phyloP scores from a whole-genome alignment of 2,888 invertebrate genomes.

The Chalcis sispes region DNA sequence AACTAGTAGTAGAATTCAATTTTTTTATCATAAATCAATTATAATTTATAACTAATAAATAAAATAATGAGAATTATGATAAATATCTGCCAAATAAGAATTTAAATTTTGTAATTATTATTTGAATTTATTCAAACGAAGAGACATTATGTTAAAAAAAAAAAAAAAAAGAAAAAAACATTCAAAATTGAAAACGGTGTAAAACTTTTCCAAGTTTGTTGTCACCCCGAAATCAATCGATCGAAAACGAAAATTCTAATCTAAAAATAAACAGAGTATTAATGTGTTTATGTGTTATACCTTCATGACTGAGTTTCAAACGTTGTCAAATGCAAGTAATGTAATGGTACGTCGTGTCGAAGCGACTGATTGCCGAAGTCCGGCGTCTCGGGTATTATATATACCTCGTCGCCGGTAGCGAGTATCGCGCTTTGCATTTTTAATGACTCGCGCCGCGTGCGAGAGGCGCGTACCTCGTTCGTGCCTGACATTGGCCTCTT shows the following conservation, averaged over 20 bases:
- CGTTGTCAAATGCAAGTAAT: constrained; percentile 55
- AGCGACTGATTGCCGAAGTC: constrained; percentile 71
- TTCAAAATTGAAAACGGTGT: too few species aligned
- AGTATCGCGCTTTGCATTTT: constrained; percentile 38
- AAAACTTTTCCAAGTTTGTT: too few species aligned
- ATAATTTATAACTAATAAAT: too few species aligned
- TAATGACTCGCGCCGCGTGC: constrained; percentile 22
- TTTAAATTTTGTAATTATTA: too few species aligned
- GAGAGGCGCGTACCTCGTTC: background rate
- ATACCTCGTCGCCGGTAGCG: constrained; percentile 64
- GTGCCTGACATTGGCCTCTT: constrained; percentile 54
- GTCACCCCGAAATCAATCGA: background rate
- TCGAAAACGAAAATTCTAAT: background rate
- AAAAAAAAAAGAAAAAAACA: too few species aligned
- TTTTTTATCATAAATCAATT: too few species aligned
- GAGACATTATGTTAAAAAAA: too few species aligned
- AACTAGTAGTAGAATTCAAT: too few species aligned
- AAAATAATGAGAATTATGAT: too few species aligned
- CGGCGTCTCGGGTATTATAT: constrained; percentile 64
- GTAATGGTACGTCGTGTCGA: too few species aligned
- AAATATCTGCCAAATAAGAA: too few species aligned
- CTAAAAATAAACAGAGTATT: background rate
- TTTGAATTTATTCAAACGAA: too few species aligned
- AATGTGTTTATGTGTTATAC: constrained; percentile 12
- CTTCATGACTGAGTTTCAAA: constrained; percentile 47